Evolutionary conservation across 1,140 invertebrate species (phyloP).

Genomic region (Drosophila auraria): DNA sequence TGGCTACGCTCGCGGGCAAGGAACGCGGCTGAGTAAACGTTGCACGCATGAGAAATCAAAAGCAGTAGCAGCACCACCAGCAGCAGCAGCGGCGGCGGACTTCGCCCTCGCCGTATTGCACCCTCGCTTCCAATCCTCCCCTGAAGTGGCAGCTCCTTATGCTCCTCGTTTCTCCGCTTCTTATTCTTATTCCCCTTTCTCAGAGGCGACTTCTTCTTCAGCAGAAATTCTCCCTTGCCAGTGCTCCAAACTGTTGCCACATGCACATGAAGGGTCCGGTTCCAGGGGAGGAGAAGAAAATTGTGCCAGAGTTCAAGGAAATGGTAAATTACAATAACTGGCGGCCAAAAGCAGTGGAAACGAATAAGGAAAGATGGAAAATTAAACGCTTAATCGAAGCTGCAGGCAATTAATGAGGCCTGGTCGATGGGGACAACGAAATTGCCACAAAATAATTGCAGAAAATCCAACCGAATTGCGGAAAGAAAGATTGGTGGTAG

Average conservation of each 20-base stretch:
- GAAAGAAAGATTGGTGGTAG: no score
- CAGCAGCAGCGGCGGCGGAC: conserved; percentile 8
- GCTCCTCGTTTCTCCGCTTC: conserved; percentile 20
- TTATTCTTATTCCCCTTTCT: conserved; percentile 25
- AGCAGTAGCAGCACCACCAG: conserved; percentile 40
- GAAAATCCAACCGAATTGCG: background rate
- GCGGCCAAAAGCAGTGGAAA: background rate
- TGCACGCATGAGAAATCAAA: conserved; percentile 79
- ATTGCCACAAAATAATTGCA: conserved; percentile 7
- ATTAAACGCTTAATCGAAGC: conserved; percentile 27
- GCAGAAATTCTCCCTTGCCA: conserved; percentile 6
- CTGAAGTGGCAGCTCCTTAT: conserved; percentile 51
- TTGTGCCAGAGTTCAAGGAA: conserved; percentile 23
- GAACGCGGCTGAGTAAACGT: conserved; percentile 66
- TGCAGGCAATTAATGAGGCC: conserved; percentile 21
- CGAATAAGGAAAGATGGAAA: conserved; percentile 12
- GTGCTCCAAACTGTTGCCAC: conserved; percentile 38
- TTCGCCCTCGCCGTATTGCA: conserved; percentile 1
- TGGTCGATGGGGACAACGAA: background rate
- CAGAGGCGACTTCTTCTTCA: conserved; percentile 14
- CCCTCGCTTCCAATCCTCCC: background rate
- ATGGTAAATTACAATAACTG: conserved; percentile 61
- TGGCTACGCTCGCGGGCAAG: conserved; percentile 44
- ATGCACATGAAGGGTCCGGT: conserved; percentile 11
- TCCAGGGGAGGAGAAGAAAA: conserved; percentile 3